These are phyloP conservation scores for Hofmannophila pseudospretella DNA, from an alignment of 2,888 invertebrate species.

Conservation along the genomic window DNA sequence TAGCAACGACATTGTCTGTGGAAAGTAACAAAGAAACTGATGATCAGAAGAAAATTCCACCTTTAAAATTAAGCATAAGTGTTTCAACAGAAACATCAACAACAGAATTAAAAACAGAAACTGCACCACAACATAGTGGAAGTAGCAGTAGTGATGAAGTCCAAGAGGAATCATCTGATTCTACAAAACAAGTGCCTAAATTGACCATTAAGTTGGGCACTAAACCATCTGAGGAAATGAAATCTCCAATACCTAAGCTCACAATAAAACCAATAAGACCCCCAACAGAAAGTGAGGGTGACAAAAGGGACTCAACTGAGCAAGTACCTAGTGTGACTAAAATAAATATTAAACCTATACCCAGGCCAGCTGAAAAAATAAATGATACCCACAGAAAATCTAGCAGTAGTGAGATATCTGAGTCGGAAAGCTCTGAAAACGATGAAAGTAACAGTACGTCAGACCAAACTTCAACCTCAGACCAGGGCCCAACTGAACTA, in stretches of 20 bases:
- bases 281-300: constrained; percentile 25
- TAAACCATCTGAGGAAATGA: constrained; percentile 56
- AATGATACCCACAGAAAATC: constrained; percentile 68
- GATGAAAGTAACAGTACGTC: constrained; percentile 71
- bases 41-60: constrained; percentile 39
- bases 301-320: constrained; percentile 34
- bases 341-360: constrained; percentile 72
- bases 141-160: constrained; percentile 23
- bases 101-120: constrained; percentile 16
- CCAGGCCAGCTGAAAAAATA: constrained; percentile 62
- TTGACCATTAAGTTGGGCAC: constrained; percentile 66
- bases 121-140: constrained; percentile 18
- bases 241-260: constrained; percentile 60
- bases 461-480: constrained; percentile 61
- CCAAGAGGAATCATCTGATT: constrained; percentile 24
- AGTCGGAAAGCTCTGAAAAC: constrained; percentile 75
- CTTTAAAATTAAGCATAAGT: constrained; percentile 44
- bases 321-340: constrained; percentile 60
- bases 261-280: constrained; percentile 57
- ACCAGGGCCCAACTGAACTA: constrained; percentile 52
- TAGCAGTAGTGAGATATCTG: constrained; percentile 73
- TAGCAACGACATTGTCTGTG: background rate
- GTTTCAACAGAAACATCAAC: constrained; percentile 20
- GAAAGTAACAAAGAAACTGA: constrained; percentile 15
- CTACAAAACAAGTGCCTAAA: constrained; percentile 65